Evolutionary conservation across 2,888 invertebrate species (phyloP), one percentile per base, ranked within the genome.

Genomic region (Boloria euphrosyne): DNA sequence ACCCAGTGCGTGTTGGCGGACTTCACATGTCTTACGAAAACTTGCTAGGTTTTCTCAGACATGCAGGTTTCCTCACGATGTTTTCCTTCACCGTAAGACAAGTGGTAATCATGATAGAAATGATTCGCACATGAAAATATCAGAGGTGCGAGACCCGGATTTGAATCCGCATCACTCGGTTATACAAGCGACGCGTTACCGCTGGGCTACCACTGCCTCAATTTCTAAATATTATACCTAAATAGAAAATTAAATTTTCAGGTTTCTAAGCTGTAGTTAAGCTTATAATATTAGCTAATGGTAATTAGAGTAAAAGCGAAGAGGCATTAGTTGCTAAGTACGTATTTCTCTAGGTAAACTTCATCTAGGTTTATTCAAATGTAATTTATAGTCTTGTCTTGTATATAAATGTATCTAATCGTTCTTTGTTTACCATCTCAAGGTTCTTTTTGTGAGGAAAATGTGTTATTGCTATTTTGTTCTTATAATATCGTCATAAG

Each of bases 241-340:
- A 38, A 38, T 38, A 38, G 31, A 1, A 38, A 16, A 46, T 57
- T 46, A 22, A 27, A 57, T 27, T 27, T 46, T 46, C 10, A n/a
- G 18, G 22, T 57, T 17, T 46, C 46, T 46, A 22, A 57, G 16
- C 46, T 22, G n/a, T 16, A 57, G 57, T 3, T 57, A 46, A 57
- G 46, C 46, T 16, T 46, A 46, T n/a, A n/a, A 22, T 46, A 57
- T 57, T 46, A 57, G 46, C 22, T 46, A 57, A 57, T 46, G 57
- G 46, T 16, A 57, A 27, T 57, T 57, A 57, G 22, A 57, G 46
- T 22, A n/a, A 22, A 27, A 57, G 46, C 46, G 46, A 57, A 46
- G 57, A 27, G 46, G 46, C 16, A 57, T 57, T 57, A 57, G 46
- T 46, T 57, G 57, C 44, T 46, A 57, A 57, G 46, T 57, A 43